These are phyloP conservation scores for Monopterus albus DNA, from an alignment of 2,113 vertebrate genomes.

Conservation along the genomic window DNA sequence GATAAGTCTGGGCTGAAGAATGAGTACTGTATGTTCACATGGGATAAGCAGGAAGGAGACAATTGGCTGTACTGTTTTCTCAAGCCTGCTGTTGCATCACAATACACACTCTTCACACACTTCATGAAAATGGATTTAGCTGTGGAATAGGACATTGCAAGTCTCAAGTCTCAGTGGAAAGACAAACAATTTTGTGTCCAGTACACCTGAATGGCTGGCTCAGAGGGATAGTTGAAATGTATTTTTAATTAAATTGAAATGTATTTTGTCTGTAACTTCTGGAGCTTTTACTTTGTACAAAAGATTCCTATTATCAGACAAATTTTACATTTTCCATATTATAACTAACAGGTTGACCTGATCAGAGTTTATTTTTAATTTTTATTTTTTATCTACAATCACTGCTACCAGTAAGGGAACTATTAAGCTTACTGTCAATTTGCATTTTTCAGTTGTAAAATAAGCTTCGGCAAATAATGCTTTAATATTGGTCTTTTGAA, in stretches of 20 bases:
- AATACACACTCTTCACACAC: constrained; percentile 63
- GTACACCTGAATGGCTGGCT: not conserved
- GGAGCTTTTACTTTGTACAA: too few species aligned
- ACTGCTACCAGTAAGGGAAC: not conserved
- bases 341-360: too few species aligned
- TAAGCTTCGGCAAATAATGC: not conserved
- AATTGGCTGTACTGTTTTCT: constrained; percentile 70
- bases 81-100: constrained; percentile 71
- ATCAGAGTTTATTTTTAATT: too few species aligned
- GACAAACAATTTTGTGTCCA: constrained; percentile 9
- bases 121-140: constrained; percentile 68
- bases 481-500: constrained; percentile 28
- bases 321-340: too few species aligned
- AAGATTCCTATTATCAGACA: too few species aligned
- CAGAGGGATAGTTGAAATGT: not conserved
- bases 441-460: constrained; percentile 12
- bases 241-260: too few species aligned
- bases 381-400: too few species aligned
- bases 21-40: constrained; percentile 63
- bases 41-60: constrained; percentile 64
- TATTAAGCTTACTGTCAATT: constrained; percentile 13
- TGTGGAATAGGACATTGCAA: constrained; percentile 52
- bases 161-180: constrained; percentile 38
- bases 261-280: not conserved
- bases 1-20: constrained; percentile 70